These are phyloP conservation scores for Synaphobranchus kaupii DNA, from an alignment of 2,797 vertebrate species.

Conservation along the genomic window DNA sequence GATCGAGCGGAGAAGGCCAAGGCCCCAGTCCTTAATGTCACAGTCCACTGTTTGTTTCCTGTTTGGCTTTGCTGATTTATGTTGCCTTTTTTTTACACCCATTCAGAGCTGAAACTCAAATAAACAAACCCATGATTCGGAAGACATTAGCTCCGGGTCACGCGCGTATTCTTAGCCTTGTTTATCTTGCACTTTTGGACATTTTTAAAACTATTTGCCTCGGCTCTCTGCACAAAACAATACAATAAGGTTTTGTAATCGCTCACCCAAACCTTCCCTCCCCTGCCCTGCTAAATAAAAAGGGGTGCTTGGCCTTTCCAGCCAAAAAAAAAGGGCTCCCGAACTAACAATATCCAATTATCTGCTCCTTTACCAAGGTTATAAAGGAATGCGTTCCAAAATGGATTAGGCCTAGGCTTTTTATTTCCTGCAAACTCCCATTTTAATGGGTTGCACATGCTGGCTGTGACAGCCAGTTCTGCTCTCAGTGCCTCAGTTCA, in stretches of 20 bases:
- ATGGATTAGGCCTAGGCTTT: constrained; percentile 58
- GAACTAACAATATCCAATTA: constrained; percentile 66
- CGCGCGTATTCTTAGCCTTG: constrained; percentile 56
- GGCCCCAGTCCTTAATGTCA: constrained; percentile 51
- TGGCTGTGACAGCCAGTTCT: constrained; percentile 49
- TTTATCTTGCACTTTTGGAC: constrained; percentile 65
- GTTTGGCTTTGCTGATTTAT: constrained; percentile 59
- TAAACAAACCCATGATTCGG: constrained; percentile 61
- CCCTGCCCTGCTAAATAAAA: constrained; percentile 25
- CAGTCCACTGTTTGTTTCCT: constrained; percentile 66
- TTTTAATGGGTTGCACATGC: constrained; percentile 68
- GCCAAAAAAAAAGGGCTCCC: constrained; percentile 49
- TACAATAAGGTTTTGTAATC: constrained; percentile 8
- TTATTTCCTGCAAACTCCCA: constrained; percentile 33
- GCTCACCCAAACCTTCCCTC: constrained; percentile 25
- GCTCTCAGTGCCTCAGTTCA: background rate
- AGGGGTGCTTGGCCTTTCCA: constrained; percentile 46
- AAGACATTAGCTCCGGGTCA: constrained; percentile 43
- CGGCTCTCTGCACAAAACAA: constrained; percentile 42
- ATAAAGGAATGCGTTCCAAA: constrained; percentile 71
- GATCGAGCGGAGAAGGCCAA: background rate
- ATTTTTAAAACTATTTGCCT: constrained; percentile 63
- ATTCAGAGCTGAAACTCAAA: constrained; percentile 59
- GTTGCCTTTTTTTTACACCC: constrained; percentile 63
- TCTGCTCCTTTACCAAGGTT: constrained; percentile 59